These are phyloP conservation scores for Siniperca obscura DNA, from an alignment of 2,797 vertebrate species.

Conservation along the genomic window DNA sequence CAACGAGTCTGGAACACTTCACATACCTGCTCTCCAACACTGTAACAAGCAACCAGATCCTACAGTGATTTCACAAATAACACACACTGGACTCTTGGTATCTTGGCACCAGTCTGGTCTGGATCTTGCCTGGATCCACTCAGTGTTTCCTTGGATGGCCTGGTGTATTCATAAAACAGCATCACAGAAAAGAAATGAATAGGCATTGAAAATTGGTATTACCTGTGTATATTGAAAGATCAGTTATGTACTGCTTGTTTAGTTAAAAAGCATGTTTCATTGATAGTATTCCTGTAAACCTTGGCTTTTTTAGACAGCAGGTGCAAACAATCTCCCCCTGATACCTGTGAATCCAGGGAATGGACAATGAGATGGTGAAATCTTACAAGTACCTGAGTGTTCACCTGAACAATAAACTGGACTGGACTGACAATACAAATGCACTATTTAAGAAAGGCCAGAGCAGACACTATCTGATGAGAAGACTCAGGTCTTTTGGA, in stretches of 20 bases:
- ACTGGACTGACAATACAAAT: neutral
- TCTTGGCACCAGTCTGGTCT: neutral
- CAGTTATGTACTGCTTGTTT: too few relatives aligned
- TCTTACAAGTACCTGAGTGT: neutral
- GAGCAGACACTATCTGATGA: too few relatives aligned
- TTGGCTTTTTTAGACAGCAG: too few relatives aligned
- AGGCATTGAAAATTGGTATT: too few relatives aligned
- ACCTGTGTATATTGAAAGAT: too few relatives aligned
- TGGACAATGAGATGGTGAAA: neutral
- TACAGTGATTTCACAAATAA: conserved; percentile 13
- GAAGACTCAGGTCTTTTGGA: too few relatives aligned
- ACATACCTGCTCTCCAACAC: conserved; percentile 5
- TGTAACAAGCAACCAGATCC: neutral
- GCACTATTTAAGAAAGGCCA: neutral
- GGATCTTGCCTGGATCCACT: neutral
- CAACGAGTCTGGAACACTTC: neutral
- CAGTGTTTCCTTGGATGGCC: neutral
- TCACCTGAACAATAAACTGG: conserved; percentile 1
- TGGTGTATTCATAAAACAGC: neutral
- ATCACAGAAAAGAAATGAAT: neutral
- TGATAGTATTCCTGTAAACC: too few relatives aligned
- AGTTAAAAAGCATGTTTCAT: too few relatives aligned
- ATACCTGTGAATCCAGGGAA: too few relatives aligned
- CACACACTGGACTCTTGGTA: neutral
- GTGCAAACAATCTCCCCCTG: too few relatives aligned